phyloP scores from a whole-genome alignment of 2,888 invertebrate species.

The Osedax fenrisi region DNA sequence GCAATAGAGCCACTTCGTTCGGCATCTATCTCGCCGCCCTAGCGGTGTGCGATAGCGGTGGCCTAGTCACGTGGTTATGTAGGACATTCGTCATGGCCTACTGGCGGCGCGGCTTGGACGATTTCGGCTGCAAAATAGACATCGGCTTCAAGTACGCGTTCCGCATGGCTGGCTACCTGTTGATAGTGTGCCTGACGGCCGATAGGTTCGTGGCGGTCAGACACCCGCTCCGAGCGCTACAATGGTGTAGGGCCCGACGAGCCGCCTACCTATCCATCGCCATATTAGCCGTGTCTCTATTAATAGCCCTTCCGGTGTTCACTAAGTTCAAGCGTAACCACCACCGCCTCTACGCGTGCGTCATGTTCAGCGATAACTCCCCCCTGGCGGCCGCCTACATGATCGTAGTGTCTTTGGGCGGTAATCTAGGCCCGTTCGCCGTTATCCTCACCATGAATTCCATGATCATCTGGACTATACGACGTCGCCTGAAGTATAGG shows the following conservation, averaged over 20 bases:
- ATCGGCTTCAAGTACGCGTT: not conserved
- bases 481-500: not conserved
- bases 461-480: not conserved
- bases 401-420: not conserved
- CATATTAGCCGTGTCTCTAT: not conserved
- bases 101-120: not conserved
- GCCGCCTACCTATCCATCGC: not conserved
- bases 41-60: not conserved
- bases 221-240: not conserved
- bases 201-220: not conserved
- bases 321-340: not conserved
- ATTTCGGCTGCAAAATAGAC: not conserved
- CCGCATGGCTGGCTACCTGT: not conserved
- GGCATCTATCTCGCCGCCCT: not conserved
- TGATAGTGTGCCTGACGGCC: not conserved
- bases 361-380: not conserved
- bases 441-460: not conserved
- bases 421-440: not conserved
- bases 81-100: not conserved
- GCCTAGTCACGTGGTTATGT: not conserved
- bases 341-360: not conserved
- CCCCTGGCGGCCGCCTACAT: not conserved
- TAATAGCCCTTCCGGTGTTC: not conserved
- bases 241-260: not conserved
- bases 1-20: not conserved